phyloP scores from a whole-genome alignment of 2,113 vertebrate species.

The Percina caprodes region DNA sequence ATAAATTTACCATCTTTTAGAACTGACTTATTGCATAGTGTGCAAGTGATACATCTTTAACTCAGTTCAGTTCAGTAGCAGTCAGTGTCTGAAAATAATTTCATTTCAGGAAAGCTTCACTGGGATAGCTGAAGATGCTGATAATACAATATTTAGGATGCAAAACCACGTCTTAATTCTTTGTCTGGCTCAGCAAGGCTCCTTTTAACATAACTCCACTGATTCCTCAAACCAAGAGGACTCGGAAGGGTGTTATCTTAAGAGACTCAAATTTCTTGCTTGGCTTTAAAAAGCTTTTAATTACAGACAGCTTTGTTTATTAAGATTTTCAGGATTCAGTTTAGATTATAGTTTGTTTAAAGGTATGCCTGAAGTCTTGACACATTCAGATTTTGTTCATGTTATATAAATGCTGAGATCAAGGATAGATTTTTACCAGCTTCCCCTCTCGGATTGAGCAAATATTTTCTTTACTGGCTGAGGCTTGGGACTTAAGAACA shows the following conservation, averaged over 20 bases:
- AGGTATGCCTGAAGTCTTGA: not conserved
- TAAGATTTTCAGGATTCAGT: not conserved
- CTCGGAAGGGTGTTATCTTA: slow-evolving; percentile 20
- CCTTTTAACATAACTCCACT: slow-evolving; percentile 13
- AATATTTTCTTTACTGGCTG: slow-evolving; percentile 13
- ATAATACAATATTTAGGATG: not conserved
- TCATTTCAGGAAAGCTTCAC: not conserved
- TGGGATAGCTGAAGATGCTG: not conserved
- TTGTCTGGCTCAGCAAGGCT: slow-evolving; percentile 11
- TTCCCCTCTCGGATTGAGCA: not conserved
- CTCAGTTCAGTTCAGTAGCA: not conserved
- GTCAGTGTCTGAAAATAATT: not conserved
- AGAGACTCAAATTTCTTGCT: not conserved
- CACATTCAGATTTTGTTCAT: slow-evolving; percentile 9
- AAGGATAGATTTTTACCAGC: not conserved
- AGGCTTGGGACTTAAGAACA: not conserved
- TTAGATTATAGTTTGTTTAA: not conserved
- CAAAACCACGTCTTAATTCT: slow-evolving; percentile 25
- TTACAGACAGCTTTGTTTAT: slow-evolving; percentile 42
- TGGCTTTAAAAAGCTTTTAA: slow-evolving; percentile 2
- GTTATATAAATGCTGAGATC: slow-evolving; percentile 9
- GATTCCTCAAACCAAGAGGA: slow-evolving; percentile 18
- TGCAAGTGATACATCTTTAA: not conserved
- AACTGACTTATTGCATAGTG: not conserved
- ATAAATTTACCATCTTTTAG: not conserved